Evolutionary conservation across 2,888 invertebrate species (phyloP).

Genomic region (Girardia tigrina): DNA sequence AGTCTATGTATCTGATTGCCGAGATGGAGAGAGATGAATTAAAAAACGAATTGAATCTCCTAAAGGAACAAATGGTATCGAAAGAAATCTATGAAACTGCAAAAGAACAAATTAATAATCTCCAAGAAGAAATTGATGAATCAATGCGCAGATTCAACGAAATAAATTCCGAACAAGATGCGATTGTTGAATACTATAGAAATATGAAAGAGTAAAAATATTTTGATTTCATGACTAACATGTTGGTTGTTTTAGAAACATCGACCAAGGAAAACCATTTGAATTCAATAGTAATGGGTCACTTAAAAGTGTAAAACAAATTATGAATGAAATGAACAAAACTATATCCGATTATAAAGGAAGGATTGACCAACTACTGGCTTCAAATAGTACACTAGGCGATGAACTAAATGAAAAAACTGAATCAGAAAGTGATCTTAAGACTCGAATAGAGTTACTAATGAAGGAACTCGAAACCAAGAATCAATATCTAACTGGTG

Average conservation of each 20-base stretch:
- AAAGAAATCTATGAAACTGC: neutral
- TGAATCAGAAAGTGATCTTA: no score
- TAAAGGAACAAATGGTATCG: neutral
- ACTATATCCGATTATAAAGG: no score
- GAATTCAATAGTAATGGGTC: no score
- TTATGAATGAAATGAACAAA: no score
- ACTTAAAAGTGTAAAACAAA: neutral
- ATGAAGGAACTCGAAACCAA: no score
- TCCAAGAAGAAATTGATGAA: neutral
- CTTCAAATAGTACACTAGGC: neutral
- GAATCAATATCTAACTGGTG: no score
- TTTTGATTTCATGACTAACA: no score
- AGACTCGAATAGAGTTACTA: no score
- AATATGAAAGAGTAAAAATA: neutral
- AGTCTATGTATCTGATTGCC: neutral
- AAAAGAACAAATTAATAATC: neutral
- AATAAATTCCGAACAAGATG: neutral
- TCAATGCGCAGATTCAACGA: neutral
- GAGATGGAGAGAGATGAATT: neutral
- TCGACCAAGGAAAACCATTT: neutral
- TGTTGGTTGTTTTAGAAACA: neutral
- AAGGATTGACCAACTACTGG: neutral
- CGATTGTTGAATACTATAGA: neutral
- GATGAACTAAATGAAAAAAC: neutral
- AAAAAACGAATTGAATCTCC: neutral